A percentile compares a stretch with the other conserved stretches of the same genome.
Evolutionary conservation across 2,888 invertebrate genomes (phyloP).

Genomic region (Invenusta paracnida): DNA sequence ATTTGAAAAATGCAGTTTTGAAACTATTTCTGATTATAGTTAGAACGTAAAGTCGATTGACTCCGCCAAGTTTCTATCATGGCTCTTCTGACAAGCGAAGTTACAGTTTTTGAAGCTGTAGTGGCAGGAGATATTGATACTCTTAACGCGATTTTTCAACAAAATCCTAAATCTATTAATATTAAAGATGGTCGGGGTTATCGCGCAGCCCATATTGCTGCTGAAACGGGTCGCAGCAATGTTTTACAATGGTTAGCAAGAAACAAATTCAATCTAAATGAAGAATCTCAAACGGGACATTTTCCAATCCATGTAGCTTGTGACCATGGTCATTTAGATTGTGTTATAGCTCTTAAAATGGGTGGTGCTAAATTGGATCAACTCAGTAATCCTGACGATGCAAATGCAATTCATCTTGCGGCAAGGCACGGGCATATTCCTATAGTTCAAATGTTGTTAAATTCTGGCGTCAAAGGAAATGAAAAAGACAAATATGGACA

Average conservation of each 20-base stretch:
- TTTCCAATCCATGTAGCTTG: slow-evolving; percentile 7
- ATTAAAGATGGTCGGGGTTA: not conserved
- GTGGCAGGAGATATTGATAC: slow-evolving; percentile 6
- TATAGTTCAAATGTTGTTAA: not conserved
- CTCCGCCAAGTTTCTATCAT: too few species aligned
- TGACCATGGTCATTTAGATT: slow-evolving; percentile 19
- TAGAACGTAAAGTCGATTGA: too few species aligned
- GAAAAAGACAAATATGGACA: slow-evolving; percentile 10
- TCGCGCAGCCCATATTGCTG: slow-evolving; percentile 15
- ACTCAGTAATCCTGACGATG: not conserved
- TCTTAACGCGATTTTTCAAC: not conserved
- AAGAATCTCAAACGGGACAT: not conserved
- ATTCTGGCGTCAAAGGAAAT: not conserved
- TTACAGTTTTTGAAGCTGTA: slow-evolving; percentile 27
- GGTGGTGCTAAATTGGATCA: not conserved
- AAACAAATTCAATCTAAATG: not conserved
- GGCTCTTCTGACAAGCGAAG: not conserved
- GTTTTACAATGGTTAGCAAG: slow-evolving; percentile 21
- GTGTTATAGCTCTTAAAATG: slow-evolving; percentile 33
- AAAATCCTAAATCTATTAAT: slow-evolving; percentile 1
- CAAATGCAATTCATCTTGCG: not conserved
- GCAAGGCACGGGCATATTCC: slow-evolving; percentile 1
- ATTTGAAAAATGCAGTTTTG: too few species aligned
- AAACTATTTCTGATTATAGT: too few species aligned
- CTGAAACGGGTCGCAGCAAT: slow-evolving; percentile 1